Evolutionary conservation across 2,888 invertebrate species (phyloP).

Genomic region (Agrenia bidenticulata): DNA sequence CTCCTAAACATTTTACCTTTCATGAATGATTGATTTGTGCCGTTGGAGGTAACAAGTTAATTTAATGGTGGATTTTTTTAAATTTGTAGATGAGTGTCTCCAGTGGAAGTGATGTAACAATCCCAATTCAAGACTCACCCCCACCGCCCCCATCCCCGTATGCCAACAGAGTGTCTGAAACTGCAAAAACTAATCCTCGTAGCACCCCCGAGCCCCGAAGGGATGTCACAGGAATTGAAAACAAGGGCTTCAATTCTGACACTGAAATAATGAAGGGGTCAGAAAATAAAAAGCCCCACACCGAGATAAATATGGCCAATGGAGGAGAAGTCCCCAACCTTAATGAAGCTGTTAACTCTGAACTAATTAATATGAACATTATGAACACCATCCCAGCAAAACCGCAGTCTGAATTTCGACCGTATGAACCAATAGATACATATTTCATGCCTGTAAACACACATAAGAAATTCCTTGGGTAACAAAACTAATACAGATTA

Average conservation of each 20-base stretch:
- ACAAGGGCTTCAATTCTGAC: conserved; percentile 39
- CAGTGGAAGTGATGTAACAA: conserved; percentile 52
- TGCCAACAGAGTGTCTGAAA: conserved; percentile 24
- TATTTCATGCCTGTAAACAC: conserved; percentile 84
- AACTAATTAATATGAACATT: conserved; percentile 71
- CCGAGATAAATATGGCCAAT: not conserved
- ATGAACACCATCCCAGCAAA: conserved; percentile 65
- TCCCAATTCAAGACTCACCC: conserved; percentile 50
- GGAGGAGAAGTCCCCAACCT: conserved; percentile 20
- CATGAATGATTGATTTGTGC: too few species aligned
- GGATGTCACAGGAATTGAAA: conserved; percentile 44
- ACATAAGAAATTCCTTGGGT: conserved; percentile 83
- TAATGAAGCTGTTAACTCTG: conserved; percentile 74
- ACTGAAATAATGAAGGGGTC: conserved; percentile 25
- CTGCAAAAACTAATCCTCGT: too few species aligned
- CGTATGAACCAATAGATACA: conserved; percentile 71
- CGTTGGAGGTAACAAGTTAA: too few species aligned
- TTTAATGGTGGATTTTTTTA: too few species aligned
- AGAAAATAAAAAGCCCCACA: conserved; percentile 16
- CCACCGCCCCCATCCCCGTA: conserved; percentile 49
- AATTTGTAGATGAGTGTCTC: conserved; percentile 46
- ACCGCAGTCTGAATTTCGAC: conserved; percentile 59
- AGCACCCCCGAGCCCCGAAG: conserved; percentile 39
- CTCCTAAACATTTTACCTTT: too few species aligned
- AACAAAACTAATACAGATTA: not conserved